A percentile compares a stretch with the other conserved stretches of the same genome.
Evolutionary conservation across 2,113 vertebrate species (phyloP).

Genomic region (Danio rerio): DNA sequence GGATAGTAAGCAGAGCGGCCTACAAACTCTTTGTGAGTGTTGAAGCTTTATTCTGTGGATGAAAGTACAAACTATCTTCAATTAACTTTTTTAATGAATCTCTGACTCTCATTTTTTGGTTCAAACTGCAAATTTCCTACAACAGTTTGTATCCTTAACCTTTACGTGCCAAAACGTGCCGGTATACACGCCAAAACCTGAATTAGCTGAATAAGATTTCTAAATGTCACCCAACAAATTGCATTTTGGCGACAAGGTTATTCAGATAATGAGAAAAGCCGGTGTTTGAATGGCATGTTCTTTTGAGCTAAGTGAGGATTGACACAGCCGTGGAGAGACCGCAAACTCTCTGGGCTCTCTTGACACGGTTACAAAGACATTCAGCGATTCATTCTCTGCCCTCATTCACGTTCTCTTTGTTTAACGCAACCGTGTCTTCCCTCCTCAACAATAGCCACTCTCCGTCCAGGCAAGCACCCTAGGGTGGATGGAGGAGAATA

Average conservation of each 20-base stretch:
- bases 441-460: conserved; percentile 63
- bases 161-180: conserved; percentile 1
- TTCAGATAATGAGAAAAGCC: conserved; percentile 69
- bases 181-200: conserved; percentile 15
- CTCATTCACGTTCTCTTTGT: conserved; percentile 70
- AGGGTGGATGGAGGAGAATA: conserved; percentile 64
- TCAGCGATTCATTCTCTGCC: conserved; percentile 59
- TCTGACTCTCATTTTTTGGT: no score
- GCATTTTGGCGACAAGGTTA: conserved; percentile 32
- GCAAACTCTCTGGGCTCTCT: conserved; percentile 68
- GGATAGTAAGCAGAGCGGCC: no score
- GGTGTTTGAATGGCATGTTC: conserved; percentile 68
- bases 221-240: conserved; percentile 16
- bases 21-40: no score
- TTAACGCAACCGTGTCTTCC: conserved; percentile 68
- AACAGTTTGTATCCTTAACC: neutral
- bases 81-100: no score
- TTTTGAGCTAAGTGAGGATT: conserved; percentile 69
- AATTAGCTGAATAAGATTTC: conserved; percentile 31
- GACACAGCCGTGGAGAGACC: conserved; percentile 61
- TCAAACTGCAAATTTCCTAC: no score
- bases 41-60: no score
- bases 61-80: no score
- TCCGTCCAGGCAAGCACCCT: conserved; percentile 64
- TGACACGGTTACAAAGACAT: conserved; percentile 73